These are phyloP conservation scores for Drosophila lini DNA, from an alignment of 1,140 invertebrate genomes.

Conservation along the genomic window DNA sequence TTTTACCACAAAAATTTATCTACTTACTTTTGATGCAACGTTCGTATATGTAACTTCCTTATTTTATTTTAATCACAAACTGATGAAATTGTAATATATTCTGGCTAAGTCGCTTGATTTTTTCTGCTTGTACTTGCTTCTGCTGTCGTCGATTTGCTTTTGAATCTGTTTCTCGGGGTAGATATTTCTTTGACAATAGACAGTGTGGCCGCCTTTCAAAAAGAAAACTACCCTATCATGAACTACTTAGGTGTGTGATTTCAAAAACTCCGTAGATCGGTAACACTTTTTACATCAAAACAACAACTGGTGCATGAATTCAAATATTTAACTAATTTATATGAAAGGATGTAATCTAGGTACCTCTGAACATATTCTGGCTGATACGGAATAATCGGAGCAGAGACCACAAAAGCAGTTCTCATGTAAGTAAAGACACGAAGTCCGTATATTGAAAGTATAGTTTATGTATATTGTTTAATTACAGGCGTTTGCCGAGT, in stretches of 20 bases:
- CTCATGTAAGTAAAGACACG: no score
- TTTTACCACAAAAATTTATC: neutral
- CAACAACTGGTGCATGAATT: no score
- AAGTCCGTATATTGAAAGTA: no score
- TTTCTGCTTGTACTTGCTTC: neutral
- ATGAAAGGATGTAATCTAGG: neutral
- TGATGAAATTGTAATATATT: slow-evolving; percentile 6
- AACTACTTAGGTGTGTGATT: no score
- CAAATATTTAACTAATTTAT: neutral
- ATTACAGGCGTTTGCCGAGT: no score
- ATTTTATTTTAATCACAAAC: slow-evolving; percentile 12
- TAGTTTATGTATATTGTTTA: no score
- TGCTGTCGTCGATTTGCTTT: slow-evolving; percentile 9
- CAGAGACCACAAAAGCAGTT: neutral
- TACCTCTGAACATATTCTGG: neutral
- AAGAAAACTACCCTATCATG: no score
- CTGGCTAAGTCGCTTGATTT: neutral
- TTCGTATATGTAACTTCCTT: neutral
- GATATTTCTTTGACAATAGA: neutral
- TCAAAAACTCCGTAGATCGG: no score
- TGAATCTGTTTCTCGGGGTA: neutral
- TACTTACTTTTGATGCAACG: slow-evolving; percentile 22
- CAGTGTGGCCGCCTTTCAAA: neutral
- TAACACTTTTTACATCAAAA: no score
- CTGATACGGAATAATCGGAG: neutral